A percentile compares a stretch with the other conserved stretches of the same genome.
These are phyloP conservation scores for Shinisaurus crocodilurus DNA, from an alignment of 2,113 vertebrate genomes.

Conservation along the genomic window DNA sequence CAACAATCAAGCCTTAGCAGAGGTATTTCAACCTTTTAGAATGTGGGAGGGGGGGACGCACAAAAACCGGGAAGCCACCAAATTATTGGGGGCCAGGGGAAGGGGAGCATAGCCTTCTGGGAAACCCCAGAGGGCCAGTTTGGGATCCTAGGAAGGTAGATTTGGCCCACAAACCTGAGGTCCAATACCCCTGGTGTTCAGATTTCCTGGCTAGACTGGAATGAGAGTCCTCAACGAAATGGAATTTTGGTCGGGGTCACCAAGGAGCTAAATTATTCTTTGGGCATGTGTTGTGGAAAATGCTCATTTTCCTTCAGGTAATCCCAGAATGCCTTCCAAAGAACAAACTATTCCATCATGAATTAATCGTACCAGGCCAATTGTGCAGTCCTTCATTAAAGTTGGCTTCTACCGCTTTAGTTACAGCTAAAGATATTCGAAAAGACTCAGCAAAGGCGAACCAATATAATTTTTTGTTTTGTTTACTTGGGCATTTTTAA, in stretches of 20 bases:
- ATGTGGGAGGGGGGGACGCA: too few species aligned
- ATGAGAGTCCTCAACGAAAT: constrained; percentile 28
- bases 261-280: constrained; percentile 25
- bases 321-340: constrained; percentile 52
- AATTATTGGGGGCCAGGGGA: too few species aligned
- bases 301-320: constrained; percentile 60
- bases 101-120: too few species aligned
- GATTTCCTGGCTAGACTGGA: background rate
- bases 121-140: too few species aligned
- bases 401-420: constrained; percentile 4
- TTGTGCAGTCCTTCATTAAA: constrained; percentile 42
- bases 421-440: constrained; percentile 50
- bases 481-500: too few species aligned
- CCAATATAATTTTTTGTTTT: too few species aligned
- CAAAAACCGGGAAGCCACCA: too few species aligned
- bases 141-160: too few species aligned
- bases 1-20: too few species aligned
- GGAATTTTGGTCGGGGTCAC: background rate
- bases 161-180: too few species aligned
- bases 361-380: constrained; percentile 50
- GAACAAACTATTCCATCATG: constrained; percentile 39
- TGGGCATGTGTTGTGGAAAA: constrained; percentile 6
- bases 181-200: too few species aligned
- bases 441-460: constrained; percentile 6
- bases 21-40: too few species aligned